Percentiles rank a stretch among this genome's conserved stretches.
Evolutionary conservation across 2,113 vertebrate genomes (phyloP).

Genomic region (Pandion haliaetus): DNA sequence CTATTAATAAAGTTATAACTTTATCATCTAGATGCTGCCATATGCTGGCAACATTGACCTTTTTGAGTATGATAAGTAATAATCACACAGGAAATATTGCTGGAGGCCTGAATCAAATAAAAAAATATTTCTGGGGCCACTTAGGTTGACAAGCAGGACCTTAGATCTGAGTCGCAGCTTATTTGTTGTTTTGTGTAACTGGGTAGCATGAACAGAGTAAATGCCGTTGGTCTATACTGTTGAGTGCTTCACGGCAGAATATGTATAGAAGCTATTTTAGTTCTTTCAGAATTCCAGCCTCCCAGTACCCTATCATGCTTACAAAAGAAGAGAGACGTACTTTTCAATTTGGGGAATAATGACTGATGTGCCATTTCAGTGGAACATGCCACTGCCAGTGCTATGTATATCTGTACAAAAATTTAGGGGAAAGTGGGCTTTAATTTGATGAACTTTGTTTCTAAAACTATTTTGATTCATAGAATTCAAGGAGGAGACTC

Average conservation of each 20-base stretch:
- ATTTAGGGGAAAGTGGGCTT: neutral
- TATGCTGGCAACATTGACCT: neutral
- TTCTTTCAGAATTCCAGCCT: neutral
- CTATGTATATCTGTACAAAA: neutral
- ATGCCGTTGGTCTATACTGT: neutral
- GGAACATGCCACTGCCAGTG: neutral
- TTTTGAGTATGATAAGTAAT: neutral
- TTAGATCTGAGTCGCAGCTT: neutral
- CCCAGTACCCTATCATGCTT: neutral
- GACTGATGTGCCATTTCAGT: neutral
- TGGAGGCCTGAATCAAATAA: neutral
- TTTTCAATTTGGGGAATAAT: neutral
- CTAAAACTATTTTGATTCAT: neutral
- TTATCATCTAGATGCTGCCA: neutral
- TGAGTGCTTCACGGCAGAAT: neutral
- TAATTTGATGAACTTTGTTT: neutral
- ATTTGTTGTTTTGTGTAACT: neutral
- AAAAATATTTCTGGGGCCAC: neutral
- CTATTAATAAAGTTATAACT: neutral
- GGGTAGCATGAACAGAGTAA: neutral
- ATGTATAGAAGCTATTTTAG: neutral
- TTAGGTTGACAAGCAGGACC: neutral
- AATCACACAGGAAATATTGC: neutral
- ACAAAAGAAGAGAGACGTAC: neutral
- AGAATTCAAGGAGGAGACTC: neutral